These are phyloP conservation scores for Zaprionus bogoriensis DNA, from an alignment of 2,888 invertebrate species.

Conservation along the genomic window DNA sequence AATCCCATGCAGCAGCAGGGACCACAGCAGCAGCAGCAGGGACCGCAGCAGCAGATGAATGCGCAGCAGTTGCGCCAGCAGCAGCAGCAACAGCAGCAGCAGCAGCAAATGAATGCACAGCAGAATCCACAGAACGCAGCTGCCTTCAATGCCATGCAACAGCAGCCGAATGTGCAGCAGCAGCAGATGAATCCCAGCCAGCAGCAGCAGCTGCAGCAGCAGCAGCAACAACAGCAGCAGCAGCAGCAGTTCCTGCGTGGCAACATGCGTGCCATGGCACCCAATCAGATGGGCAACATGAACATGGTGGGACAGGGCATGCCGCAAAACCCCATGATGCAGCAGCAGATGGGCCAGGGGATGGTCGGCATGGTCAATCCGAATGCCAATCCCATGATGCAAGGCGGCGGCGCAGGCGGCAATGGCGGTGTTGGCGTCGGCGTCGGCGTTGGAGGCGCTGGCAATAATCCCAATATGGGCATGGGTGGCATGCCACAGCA, in stretches of 20 bases:
- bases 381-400: constrained; percentile 79
- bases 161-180: constrained; percentile 72
- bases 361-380: constrained; percentile 77
- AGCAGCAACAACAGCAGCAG: constrained; percentile 70
- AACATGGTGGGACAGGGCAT: constrained; percentile 83
- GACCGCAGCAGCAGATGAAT: constrained; percentile 73
- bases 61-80: constrained; percentile 76
- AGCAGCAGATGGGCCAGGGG: constrained; percentile 77
- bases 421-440: constrained; percentile 57
- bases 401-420: constrained; percentile 65
- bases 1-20: constrained; percentile 78
- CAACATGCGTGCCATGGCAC: constrained; percentile 80
- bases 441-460: constrained; percentile 47
- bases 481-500: constrained; percentile 80
- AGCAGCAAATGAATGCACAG: constrained; percentile 62
- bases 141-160: constrained; percentile 72
- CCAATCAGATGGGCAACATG: constrained; percentile 83
- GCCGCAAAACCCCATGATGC: constrained; percentile 78
- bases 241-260: constrained; percentile 81
- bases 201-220: constrained; percentile 71
- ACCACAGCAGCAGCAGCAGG: constrained; percentile 78
- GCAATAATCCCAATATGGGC: constrained; percentile 73
- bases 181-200: constrained; percentile 71
- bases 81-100: constrained; percentile 75
- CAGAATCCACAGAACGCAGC: constrained; percentile 76